Evolutionary conservation across 2,888 invertebrate species (phyloP).

Genomic region (Conops quadrifasciatus): DNA sequence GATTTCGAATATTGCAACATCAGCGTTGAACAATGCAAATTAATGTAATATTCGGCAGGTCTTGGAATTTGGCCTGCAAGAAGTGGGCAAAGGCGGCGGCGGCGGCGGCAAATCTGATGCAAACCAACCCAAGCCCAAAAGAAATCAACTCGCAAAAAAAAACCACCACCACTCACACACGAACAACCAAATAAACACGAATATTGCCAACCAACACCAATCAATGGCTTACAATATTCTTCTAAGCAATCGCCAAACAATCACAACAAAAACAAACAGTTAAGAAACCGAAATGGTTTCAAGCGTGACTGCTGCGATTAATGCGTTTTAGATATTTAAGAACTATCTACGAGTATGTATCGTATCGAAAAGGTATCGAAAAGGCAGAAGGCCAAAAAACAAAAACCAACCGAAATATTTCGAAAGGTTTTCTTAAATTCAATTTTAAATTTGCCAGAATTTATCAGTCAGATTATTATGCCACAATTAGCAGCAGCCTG

Average conservation of each 20-base stretch:
- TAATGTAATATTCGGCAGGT: constrained; percentile 11
- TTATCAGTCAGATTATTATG: no score
- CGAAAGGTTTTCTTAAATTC: not conserved
- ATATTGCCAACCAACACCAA: not conserved
- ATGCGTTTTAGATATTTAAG: not conserved
- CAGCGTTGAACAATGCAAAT: constrained; percentile 5
- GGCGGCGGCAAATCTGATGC: not conserved
- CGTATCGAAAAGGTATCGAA: no score
- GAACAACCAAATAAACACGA: not conserved
- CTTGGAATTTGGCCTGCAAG: constrained; percentile 4
- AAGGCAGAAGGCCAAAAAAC: not conserved
- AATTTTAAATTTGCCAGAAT: no score
- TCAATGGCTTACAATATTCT: not conserved
- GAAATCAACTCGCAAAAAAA: not conserved
- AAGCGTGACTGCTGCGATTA: constrained; percentile 9
- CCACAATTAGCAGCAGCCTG: no score
- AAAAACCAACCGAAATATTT: constrained; percentile 15
- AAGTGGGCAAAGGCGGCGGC: not conserved
- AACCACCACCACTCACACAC: no score
- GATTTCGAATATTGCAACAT: no score
- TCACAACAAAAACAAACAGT: not conserved
- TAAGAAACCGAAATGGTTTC: not conserved
- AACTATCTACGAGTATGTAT: no score
- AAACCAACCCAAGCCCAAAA: no score
- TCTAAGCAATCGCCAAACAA: not conserved